Conservation (phyloP, 64 coral and sea anemone species). For the Actinia equina region DNA sequence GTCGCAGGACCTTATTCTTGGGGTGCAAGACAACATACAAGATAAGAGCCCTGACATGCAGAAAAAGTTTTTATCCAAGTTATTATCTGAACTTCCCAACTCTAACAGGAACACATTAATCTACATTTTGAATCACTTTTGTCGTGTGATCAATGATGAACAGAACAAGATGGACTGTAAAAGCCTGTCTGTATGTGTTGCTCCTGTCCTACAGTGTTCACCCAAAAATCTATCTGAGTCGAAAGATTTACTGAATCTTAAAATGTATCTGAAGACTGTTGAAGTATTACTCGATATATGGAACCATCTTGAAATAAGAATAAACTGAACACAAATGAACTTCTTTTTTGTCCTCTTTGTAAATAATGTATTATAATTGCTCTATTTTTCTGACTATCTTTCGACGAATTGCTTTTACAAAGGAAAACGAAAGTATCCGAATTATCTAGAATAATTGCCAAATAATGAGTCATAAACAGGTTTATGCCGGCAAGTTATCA, state of each 20-base stretch:
- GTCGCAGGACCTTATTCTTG: conserved; percentile 59
- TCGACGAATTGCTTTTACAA: no score
- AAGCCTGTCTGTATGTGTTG: conserved; percentile 92
- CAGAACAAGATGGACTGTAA: conserved; percentile 91
- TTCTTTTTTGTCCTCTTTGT: no score
- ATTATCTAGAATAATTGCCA: no score
- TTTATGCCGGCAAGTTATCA: no score
- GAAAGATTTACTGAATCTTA: conserved; percentile 72
- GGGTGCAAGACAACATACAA: conserved; percentile 57
- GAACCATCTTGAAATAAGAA: background rate
- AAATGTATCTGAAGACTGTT: conserved; percentile 69
- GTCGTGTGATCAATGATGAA: conserved; percentile 65
- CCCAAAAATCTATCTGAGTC: conserved; percentile 64
- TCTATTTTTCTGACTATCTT: background rate
- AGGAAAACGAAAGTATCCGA: no score
- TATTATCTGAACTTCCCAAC: conserved; percentile 68
- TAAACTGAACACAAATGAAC: background rate
- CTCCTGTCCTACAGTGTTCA: conserved; percentile 86
- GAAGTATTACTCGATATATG: conserved; percentile 81
- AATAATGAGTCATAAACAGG: no score
- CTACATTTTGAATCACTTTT: conserved; percentile 82
- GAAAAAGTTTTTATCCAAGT: conserved; percentile 60
- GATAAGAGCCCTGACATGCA: conserved; percentile 45
- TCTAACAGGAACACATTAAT: conserved; percentile 69
- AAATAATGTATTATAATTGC: background rate